Evolutionary conservation across 2,113 vertebrate species (phyloP).

Genomic region (Caloenas nicobarica): DNA sequence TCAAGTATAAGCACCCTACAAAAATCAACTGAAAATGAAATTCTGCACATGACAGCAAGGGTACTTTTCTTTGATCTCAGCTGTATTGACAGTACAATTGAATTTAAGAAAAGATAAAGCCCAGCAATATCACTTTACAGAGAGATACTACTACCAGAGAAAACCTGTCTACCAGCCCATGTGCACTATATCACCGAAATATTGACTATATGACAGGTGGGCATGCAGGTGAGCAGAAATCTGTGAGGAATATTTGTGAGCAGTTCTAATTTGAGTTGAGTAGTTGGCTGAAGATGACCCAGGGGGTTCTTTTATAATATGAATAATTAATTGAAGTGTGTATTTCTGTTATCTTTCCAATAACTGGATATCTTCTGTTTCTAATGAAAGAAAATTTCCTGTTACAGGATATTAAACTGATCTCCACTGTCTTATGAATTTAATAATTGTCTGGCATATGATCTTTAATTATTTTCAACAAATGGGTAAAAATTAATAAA

Average conservation of each 20-base stretch:
- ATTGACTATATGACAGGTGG: background rate
- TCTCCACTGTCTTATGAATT: background rate
- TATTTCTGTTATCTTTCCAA: constrained; percentile 44
- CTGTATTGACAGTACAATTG: background rate
- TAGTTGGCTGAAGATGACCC: background rate
- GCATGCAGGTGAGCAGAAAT: background rate
- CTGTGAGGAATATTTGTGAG: background rate
- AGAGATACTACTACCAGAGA: background rate
- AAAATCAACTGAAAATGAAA: constrained; percentile 16
- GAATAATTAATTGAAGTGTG: constrained; percentile 59
- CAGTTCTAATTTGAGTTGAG: constrained; percentile 17
- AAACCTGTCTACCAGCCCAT: background rate
- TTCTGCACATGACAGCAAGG: background rate
- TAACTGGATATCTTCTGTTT: constrained; percentile 15
- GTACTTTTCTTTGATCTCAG: background rate
- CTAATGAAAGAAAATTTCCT: constrained; percentile 39
- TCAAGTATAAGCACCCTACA: background rate
- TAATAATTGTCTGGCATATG: background rate
- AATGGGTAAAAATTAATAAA: background rate
- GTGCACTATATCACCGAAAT: background rate
- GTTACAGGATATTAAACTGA: constrained; percentile 37
- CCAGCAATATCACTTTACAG: background rate
- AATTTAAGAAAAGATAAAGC: background rate
- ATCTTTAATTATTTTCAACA: background rate
- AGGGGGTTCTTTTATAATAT: constrained; percentile 11